Evolutionary conservation across 2,797 vertebrate species (phyloP).

Genomic region (Caiman crocodilus): DNA sequence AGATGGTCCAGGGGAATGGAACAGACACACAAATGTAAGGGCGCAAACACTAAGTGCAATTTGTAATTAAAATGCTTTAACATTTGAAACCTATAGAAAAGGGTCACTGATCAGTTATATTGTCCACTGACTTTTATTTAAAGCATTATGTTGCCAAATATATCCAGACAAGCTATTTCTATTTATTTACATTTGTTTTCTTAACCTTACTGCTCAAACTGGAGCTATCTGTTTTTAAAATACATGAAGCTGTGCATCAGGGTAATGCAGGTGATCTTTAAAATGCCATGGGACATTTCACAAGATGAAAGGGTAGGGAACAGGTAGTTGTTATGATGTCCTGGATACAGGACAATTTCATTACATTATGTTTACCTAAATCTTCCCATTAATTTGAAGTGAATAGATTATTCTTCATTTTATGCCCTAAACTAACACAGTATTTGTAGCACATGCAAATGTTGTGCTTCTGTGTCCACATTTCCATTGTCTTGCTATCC

Average conservation of each 20-base stretch:
- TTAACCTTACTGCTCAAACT: background rate
- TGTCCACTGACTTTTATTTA: background rate
- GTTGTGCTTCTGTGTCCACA: background rate
- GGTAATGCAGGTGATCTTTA: fast-evolving
- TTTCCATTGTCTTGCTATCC: background rate
- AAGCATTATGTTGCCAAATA: background rate
- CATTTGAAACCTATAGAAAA: background rate
- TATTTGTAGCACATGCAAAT: background rate
- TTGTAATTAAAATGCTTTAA: background rate
- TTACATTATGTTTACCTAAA: background rate
- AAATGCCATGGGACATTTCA: background rate
- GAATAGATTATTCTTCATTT: background rate
- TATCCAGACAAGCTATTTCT: fast-evolving
- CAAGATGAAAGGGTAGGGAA: background rate
- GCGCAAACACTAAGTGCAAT: background rate
- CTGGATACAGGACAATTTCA: background rate
- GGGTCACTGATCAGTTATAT: background rate
- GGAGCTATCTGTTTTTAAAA: background rate
- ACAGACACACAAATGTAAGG: slow-evolving; percentile 61
- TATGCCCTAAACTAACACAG: background rate
- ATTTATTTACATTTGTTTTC: fast-evolving
- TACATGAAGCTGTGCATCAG: background rate
- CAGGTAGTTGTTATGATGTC: background rate
- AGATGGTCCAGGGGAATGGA: slow-evolving; percentile 46
- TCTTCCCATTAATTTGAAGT: background rate